phyloP scores from a whole-genome alignment of 2,113 vertebrate genomes.

The Hepsetus odoe region DNA sequence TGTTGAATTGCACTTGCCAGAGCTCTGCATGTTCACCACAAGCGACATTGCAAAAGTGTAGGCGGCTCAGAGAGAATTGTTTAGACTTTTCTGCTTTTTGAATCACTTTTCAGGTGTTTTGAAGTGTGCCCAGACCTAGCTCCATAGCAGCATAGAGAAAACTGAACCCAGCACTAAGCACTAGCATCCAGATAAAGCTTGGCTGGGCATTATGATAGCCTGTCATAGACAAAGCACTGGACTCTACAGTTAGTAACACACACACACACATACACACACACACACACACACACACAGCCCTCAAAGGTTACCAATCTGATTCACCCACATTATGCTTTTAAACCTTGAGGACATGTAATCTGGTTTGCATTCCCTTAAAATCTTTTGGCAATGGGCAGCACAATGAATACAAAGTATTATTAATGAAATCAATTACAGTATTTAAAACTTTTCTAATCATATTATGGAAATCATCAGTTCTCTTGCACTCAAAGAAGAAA shows the following conservation, averaged over 20 bases:
- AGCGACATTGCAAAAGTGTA: not conserved
- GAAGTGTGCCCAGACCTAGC: not conserved
- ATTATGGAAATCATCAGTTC: no score
- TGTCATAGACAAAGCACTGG: conserved; percentile 15
- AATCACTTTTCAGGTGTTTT: not conserved
- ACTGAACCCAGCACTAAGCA: conserved; percentile 24
- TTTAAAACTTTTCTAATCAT: no score
- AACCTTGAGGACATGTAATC: not conserved
- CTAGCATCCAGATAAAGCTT: conserved; percentile 13
- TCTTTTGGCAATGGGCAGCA: not conserved
- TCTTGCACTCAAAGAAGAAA: no score
- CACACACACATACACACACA: not conserved
- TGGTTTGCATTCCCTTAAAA: not conserved
- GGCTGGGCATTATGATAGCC: conserved; percentile 2
- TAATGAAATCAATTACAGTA: no score
- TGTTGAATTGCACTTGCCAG: not conserved
- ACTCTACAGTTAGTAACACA: conserved; percentile 12
- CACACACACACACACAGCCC: not conserved
- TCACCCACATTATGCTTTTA: not conserved
- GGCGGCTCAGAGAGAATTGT: not conserved
- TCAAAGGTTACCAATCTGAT: conserved; percentile 13
- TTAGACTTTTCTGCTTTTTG: not conserved
- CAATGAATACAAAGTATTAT: no score
- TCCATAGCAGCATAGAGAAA: conserved; percentile 3
- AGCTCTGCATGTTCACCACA: not conserved